Evolutionary conservation across 2,888 invertebrate species (phyloP), one percentile per base, ranked within the genome.

Genomic region (Catonia carolina): DNA sequence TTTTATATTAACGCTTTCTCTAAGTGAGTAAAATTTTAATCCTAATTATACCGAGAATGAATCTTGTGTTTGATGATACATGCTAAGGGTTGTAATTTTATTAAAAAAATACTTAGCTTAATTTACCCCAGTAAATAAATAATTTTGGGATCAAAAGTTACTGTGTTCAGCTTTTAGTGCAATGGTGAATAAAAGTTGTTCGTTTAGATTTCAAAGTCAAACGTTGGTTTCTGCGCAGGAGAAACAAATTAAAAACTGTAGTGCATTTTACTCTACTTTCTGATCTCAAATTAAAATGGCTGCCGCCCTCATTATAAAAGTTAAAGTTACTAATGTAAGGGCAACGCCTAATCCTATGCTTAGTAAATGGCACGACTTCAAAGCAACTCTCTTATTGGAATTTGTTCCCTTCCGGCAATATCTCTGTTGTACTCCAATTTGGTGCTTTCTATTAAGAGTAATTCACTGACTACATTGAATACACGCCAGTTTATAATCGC

Each of bases 291-390:
- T 45, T 45, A 45, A 45, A 45, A 27, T 45, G 22, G 45, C 22
- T 23, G 18, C 18, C 45, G 22, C 45, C 45, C 45, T 45, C 45
- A 45, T 45, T 45, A 45, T 27, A 45, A 20, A 45, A 45, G 45
- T 45, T 20, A 22, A 45, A 45, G 45, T 45, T 45, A 22, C 22
- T 23, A 45, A 45, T 27, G 45, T 27, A 45, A 45, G 27, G 22
- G 23, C 45, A 45, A 45, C 45, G 45, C 45, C 45, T 45, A 45
- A 45, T 45, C 45, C 45, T 45, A 22, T 8, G 1, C 45, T 45
- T 14, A 27, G 45, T 45, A 45, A 45, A 45, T 27, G 22, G n/a
- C 22, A 45, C 18, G 27, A 45, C 45, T 45, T 45, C 45, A 45
- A 45, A 45, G 45, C 22, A 27, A 45, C 22, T 27, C 23, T 27